Base-by-base conservation (phyloP, 2,113 vertebrate genomes). In the Silurus glanis region DNA sequence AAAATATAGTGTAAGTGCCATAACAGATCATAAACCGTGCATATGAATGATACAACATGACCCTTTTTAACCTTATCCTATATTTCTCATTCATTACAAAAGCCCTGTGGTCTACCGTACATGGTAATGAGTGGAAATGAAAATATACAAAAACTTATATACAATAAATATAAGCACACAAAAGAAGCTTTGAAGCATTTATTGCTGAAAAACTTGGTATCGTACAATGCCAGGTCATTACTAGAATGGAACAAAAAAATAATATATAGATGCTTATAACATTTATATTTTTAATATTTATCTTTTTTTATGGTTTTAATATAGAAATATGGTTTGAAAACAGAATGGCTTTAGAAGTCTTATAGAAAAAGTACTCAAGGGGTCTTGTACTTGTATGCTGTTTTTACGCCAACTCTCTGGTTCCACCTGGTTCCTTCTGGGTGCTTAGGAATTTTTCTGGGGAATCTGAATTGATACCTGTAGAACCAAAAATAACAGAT, bases 371-470 rank as follows among this genome's bases (percentile, higher is more conserved):
- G 49, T 16, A 80, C 59, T 45, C 47, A 8, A 47, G 2, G 16
- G 6, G 13, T 9, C 14, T 84, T 74, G 69, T 9, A 51, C 37
- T 75, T 51, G n/a, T 28, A 19, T 53, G 71, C 61, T 12, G 0
- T 23, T 75, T 64, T 55, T 21, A n/a, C 23, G 21, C 0, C 3
- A 5, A 19, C 9, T 47, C 21, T 47, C 72, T 21, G 45, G 55
- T 61, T 69, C 79, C 85, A 66, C 83, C 51, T 37, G 37, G 37
- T 37, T 37, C 2, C 37, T 2, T 37, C 37, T 37, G 3, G 37
- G 37, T 37, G 59, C 66, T 87, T 90, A 90, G 0, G 89, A 90
- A 62, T 90, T 90, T 82, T 90, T 90, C 83, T 90, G 87, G 9
- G 89, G 89, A 64, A 89, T 81, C 74, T 90, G 85, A 62, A 83